phyloP scores from a whole-genome alignment of 2,797 vertebrate species.

The Allobates femoralis region DNA sequence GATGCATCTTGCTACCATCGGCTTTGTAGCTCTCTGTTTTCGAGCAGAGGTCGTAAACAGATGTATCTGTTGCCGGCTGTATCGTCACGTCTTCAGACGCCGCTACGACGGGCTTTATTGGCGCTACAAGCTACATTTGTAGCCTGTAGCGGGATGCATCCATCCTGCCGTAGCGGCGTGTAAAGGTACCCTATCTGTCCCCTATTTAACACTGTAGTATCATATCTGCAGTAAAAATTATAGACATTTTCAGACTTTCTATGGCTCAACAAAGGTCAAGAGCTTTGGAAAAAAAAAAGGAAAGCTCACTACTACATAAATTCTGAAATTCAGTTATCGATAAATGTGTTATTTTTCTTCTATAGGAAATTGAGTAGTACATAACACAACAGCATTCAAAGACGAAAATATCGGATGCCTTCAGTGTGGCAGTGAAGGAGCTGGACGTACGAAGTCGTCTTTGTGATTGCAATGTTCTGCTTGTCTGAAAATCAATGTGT shows the following conservation, averaged over 20 bases:
- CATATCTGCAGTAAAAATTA: neutral
- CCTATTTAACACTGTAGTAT: neutral
- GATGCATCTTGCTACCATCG: too few relatives aligned
- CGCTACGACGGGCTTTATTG: too few relatives aligned
- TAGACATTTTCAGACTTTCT: neutral
- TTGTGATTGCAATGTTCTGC: conserved; percentile 45
- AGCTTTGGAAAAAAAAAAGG: neutral
- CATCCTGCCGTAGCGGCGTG: too few relatives aligned
- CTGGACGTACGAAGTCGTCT: conserved; percentile 26
- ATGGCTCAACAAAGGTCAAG: neutral
- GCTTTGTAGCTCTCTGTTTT: too few relatives aligned
- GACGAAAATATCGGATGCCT: neutral
- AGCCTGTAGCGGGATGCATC: too few relatives aligned
- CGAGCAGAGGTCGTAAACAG: too few relatives aligned
- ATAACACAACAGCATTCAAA: conserved; percentile 2
- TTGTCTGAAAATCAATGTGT: conserved; percentile 59
- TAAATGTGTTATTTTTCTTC: neutral
- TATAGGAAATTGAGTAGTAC: neutral
- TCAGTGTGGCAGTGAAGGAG: conserved; percentile 36
- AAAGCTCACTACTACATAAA: neutral
- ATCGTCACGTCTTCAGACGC: too few relatives aligned
- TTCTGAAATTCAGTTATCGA: neutral
- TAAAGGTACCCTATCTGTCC: neutral
- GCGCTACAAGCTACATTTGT: too few relatives aligned
- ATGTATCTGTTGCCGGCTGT: too few relatives aligned